Evolutionary conservation across 2,888 invertebrate species (phyloP), one percentile per base, ranked within the genome.

Genomic region (Ormyrus labotus): DNA sequence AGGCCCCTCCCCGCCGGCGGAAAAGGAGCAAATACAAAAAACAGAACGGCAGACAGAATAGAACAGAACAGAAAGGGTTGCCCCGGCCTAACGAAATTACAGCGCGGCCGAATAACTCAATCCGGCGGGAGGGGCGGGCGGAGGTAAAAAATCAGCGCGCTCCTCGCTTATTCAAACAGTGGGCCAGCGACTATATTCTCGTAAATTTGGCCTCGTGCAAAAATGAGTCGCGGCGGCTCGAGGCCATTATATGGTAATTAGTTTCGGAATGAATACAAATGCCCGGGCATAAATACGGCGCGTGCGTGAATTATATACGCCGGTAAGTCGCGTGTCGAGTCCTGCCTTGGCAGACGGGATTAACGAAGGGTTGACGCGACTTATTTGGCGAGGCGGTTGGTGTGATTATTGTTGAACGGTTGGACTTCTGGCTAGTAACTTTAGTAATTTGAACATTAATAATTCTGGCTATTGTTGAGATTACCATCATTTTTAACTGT

Each of bases 221-320:
- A 76, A 80, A 76, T 76, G 80, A 75, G 74, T 9, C 48, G 13
- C 13, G 6, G 5, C 13, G 58, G 5, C 69, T 61, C 47, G 19
- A 13, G 58, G 48, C 68, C 73, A 74, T 81, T 78, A 85, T 83
- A 83, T 83, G 85, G 81, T 86, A 85, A 86, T 86, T 86, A 86
- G 84, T 83, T 72, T 81, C 76, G 79, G 79, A 85, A 86, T 86
- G 84, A 85, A 85, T 86, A 86, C 84, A 83, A 85, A 86, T 85
- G 85, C 79, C 77, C 65, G 79, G 76, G 13, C 83, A 84, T 84
- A 85, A 85, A 85, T 84, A 83, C 78, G 55, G 19, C 34, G 34
- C 34, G 34, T 34, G 34, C 34, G 34, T 34, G 34, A 34, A 34
- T 34, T 34, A 34, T 34, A 34, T 34, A 2, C 34, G 34, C 34